Base-by-base conservation (phyloP, 2,797 vertebrate genomes). In the Hirundo rustica region DNA sequence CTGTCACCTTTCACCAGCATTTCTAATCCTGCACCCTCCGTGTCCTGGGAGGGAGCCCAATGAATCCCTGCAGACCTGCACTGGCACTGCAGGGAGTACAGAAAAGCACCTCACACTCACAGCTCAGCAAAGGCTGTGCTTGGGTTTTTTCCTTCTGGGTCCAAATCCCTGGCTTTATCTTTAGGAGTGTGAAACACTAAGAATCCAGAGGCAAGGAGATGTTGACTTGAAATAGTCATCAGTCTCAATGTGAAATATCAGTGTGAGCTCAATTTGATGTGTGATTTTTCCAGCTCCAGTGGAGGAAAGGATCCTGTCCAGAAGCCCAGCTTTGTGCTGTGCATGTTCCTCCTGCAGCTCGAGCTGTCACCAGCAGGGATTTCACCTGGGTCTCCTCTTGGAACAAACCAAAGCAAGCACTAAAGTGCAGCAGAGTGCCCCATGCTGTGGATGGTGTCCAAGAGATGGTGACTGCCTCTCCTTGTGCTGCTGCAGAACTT, bases 371-470 rank as follows among this genome's bases (percentile, higher is more conserved):
- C 60, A 81, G 8, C 71, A 72, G 42, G 47, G 51, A 53, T 79
- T 89, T 84, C 16, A n/a, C 60, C 27, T 71, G 4, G 65, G 30
- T 54, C 62, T n/a, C 1, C 0, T 81, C 42, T 48, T 55, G 38
- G 40, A 6, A 48, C 74, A 62, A 88, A 27, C 0, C 60, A 42
- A 58, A 45, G 4, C 7, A 83, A 73, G 58, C 40, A 60, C 51
- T 72, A 25, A 70, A 50, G 19, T 51, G 48, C 22, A 55, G 23
- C 42, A 74, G 36, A 67, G 36, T 60, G 42, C 57, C 11, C 11
- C 0, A 0, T 22, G 0, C 72, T 55, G 44, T 30, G 38, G 15
- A 15, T 76, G 27, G n/a, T 36, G 18, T 22, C 36, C 38, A 21
- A 42, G 11, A 53, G n/a, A 16, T 1, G 1, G 45, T 79, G 40